Conservation (phyloP, 2,797 vertebrate genomes). For the Lophotriccus pileatus region DNA sequence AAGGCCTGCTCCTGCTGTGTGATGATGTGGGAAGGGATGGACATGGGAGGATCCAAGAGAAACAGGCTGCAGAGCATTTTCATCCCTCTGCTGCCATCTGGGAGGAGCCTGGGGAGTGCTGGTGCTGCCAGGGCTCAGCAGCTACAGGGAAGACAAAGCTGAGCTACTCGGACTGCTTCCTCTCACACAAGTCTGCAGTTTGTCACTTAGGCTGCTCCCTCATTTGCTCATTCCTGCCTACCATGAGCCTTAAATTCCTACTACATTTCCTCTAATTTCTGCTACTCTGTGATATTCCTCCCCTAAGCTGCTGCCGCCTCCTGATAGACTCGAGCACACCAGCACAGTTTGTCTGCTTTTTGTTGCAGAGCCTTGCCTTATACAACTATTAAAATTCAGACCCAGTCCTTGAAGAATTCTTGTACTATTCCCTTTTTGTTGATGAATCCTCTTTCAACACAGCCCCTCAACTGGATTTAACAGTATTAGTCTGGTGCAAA, state of each 20-base stretch:
- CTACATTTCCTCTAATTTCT: background rate
- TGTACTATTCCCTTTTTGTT: background rate
- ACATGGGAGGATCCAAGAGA: background rate
- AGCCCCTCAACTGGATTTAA: background rate
- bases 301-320: background rate
- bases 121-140: background rate
- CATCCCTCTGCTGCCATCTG: background rate
- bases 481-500: background rate
- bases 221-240: background rate
- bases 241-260: background rate
- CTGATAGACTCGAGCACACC: background rate
- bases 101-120: background rate
- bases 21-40: background rate
- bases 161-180: accelerated
- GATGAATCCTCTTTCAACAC: background rate
- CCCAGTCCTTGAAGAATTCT: background rate
- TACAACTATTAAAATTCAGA: background rate
- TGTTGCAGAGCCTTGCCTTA: background rate
- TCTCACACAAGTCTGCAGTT: background rate
- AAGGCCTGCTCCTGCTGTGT: background rate
- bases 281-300: background rate
- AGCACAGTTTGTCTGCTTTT: background rate
- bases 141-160: background rate
- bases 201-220: background rate
- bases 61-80: background rate